Evolutionary conservation across 2,888 invertebrate genomes (phyloP).

Genomic region (Mythimna ferrago): DNA sequence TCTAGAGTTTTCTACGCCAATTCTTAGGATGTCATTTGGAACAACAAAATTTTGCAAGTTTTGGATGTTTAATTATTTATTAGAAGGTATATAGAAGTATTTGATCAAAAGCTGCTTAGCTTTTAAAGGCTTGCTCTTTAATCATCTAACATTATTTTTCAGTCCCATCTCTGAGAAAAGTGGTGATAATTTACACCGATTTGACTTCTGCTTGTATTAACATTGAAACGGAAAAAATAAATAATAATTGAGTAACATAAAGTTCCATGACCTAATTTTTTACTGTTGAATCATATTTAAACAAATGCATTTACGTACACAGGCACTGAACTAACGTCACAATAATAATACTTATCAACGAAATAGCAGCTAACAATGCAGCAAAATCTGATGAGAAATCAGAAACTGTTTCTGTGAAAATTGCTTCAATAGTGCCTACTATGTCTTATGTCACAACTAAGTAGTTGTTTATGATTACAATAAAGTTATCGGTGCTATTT

Average conservation of each 20-base stretch:
- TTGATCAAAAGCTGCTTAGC: background rate
- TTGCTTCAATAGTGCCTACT: background rate
- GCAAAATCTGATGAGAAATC: conserved; percentile 27
- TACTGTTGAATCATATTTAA: conserved; percentile 3
- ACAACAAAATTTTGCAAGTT: background rate
- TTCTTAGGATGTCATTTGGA: background rate
- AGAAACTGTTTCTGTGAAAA: conserved; percentile 25
- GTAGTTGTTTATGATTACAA: conserved; percentile 13
- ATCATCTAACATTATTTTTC: background rate
- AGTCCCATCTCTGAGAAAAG: background rate
- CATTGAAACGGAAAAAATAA: background rate
- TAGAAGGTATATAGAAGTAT: background rate
- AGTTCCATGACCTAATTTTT: conserved; percentile 25
- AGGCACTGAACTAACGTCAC: conserved; percentile 21
- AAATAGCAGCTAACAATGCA: conserved; percentile 11
- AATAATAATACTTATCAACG: conserved; percentile 19
- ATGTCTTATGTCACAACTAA: conserved; percentile 7
- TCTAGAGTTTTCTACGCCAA: conserved; percentile 24
- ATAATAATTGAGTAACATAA: conserved; percentile 15
- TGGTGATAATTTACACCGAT: too few species aligned
- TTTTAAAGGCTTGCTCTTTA: too few species aligned
- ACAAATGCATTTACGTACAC: conserved; percentile 10
- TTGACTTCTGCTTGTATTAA: background rate
- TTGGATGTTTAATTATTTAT: background rate
- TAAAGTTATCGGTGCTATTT: background rate